Percentiles rank a stretch among this genome's conserved stretches.
These are phyloP conservation scores for Lasius platythorax DNA, from an alignment of 2,888 invertebrate species.

Conservation along the genomic window DNA sequence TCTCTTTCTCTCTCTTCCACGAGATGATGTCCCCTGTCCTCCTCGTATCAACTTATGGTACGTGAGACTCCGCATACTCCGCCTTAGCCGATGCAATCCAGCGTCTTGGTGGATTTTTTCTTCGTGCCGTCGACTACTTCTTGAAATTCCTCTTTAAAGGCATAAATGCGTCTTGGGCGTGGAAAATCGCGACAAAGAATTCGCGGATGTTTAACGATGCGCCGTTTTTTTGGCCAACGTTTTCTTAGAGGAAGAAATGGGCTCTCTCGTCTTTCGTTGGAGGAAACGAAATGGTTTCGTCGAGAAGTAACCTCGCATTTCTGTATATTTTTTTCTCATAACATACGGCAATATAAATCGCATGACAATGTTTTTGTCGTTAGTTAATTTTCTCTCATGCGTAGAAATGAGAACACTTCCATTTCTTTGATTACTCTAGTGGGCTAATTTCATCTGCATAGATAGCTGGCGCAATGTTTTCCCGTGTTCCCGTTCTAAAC, in stretches of 20 bases:
- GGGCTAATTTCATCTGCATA: conserved; percentile 43
- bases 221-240: no score
- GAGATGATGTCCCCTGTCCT: conserved; percentile 71
- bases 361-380: background rate
- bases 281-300: background rate
- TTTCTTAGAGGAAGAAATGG: background rate
- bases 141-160: conserved; percentile 18
- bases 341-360: background rate
- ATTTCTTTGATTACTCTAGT: conserved; percentile 23
- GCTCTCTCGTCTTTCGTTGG: background rate
- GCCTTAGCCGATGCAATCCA: conserved; percentile 12
- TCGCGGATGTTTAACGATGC: conserved; percentile 16
- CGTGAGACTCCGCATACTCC: conserved; percentile 12
- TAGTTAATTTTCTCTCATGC: conserved; percentile 6
- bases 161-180: background rate
- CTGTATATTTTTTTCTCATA: background rate
- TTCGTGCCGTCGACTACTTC: conserved; percentile 18
- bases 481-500: conserved; percentile 6
- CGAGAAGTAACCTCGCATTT: background rate
- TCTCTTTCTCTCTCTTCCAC: conserved; percentile 80
- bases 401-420: conserved; percentile 7
- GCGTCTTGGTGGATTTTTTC: conserved; percentile 31
- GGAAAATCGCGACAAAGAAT: conserved; percentile 9
- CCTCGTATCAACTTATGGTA: conserved; percentile 62
- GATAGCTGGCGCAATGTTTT: background rate